A percentile compares a stretch with the other conserved stretches of the same genome.
Evolutionary conservation across 2,888 invertebrate species (phyloP).

Genomic region (Tetragonisca angustula): DNA sequence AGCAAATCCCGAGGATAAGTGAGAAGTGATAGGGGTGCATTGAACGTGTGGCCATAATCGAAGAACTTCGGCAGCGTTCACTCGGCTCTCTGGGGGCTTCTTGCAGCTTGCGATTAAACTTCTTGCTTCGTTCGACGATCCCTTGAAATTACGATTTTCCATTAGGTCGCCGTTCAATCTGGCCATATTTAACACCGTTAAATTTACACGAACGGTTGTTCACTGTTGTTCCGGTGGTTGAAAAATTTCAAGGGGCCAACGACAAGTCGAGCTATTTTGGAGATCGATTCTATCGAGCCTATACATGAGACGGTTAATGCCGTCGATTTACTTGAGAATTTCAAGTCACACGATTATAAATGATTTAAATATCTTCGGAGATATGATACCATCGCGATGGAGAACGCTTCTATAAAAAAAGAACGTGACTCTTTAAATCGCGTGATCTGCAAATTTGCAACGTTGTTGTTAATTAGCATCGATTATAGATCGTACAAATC

Average conservation of each 20-base stretch:
- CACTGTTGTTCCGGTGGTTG: neutral
- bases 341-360: neutral
- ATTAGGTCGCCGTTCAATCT: constrained; percentile 8
- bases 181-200: no score
- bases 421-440: neutral
- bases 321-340: constrained; percentile 3
- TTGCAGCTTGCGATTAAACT: constrained; percentile 33
- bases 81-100: constrained; percentile 27
- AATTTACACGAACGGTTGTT: neutral
- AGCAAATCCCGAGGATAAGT: constrained; percentile 81
- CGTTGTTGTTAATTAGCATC: neutral
- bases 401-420: neutral
- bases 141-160: constrained; percentile 17
- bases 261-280: neutral
- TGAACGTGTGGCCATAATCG: constrained; percentile 73
- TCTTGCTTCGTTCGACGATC: constrained; percentile 17
- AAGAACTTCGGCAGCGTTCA: constrained; percentile 44
- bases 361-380: neutral
- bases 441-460: neutral
- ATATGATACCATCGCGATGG: neutral
- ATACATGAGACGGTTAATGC: neutral
- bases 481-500: neutral
- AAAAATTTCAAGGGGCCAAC: neutral
- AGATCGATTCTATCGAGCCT: neutral
- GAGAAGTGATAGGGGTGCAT: constrained; percentile 81